A percentile compares a stretch with the other conserved stretches of the same genome.
Conservation (phyloP, 2,888 invertebrate species). For the Andrena fulva region DNA sequence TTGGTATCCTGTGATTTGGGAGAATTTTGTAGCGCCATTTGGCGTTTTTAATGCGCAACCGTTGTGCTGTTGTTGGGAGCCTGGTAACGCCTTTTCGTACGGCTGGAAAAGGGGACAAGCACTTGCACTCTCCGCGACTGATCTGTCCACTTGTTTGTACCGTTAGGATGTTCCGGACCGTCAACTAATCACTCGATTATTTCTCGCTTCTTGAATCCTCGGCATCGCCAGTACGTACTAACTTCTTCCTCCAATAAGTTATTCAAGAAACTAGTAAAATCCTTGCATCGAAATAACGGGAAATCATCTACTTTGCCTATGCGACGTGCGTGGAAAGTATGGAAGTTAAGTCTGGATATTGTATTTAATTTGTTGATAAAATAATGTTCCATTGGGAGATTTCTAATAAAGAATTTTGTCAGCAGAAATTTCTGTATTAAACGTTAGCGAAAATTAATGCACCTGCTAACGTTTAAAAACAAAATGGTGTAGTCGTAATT, state of each 20-base stretch:
- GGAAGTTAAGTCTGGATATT: too few relatives aligned
- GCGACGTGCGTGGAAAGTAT: too few relatives aligned
- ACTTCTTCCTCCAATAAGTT: conserved; percentile 1
- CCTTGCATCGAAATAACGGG: background rate
- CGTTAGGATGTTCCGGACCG: conserved; percentile 65
- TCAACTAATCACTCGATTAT: conserved; percentile 64
- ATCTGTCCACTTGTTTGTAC: conserved; percentile 70
- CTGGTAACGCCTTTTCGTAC: conserved; percentile 15
- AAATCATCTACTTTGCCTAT: background rate
- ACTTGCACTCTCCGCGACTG: conserved; percentile 69
- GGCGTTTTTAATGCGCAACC: background rate
- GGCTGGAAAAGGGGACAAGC: conserved; percentile 55
- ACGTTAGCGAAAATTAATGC: too few relatives aligned
- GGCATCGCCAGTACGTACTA: conserved; percentile 7
- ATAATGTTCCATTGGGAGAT: too few relatives aligned
- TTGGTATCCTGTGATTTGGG: background rate
- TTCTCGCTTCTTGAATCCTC: conserved; percentile 26
- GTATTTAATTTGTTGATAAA: too few relatives aligned
- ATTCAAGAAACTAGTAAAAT: background rate
- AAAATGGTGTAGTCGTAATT: too few relatives aligned
- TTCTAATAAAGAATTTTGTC: too few relatives aligned
- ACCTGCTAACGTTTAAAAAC: too few relatives aligned
- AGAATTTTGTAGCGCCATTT: background rate
- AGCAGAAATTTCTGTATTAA: too few relatives aligned
- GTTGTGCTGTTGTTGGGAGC: background rate